Conservation (phyloP, 2,888 invertebrate species). For the Itoplectis maculator region DNA sequence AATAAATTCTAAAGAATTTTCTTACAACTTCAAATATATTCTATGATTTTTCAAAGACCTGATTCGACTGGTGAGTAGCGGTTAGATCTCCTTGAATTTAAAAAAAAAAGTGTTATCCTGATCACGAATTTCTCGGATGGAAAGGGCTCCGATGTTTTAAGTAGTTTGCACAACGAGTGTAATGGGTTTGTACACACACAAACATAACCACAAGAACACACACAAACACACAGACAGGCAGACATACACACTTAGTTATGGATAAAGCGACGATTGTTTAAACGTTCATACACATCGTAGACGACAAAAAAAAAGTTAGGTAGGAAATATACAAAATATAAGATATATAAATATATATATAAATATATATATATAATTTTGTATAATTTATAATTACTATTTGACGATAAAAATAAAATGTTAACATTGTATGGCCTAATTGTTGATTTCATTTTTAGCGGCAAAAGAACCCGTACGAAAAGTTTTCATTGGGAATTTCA, state of each 20-base stretch:
- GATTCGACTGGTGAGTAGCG: too few relatives aligned
- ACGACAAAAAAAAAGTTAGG: slow-evolving; percentile 68
- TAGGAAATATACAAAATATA: slow-evolving; percentile 76
- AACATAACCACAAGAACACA: not conserved
- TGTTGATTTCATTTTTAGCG: slow-evolving; percentile 44
- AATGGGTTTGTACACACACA: slow-evolving; percentile 60
- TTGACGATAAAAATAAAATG: slow-evolving; percentile 78
- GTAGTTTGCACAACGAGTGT: slow-evolving; percentile 69
- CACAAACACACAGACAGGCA: slow-evolving; percentile 45
- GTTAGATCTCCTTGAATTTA: not conserved
- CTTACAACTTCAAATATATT: too few relatives aligned
- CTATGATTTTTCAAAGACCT: slow-evolving; percentile 10
- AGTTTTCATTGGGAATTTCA: not conserved
- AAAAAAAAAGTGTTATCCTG: slow-evolving; percentile 4
- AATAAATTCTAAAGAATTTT: too few relatives aligned
- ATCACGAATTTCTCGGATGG: slow-evolving; percentile 33
- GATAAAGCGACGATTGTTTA: slow-evolving; percentile 63
- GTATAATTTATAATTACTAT: slow-evolving; percentile 81
- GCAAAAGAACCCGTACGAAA: not conserved
- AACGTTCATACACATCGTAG: slow-evolving; percentile 64
- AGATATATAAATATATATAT: slow-evolving; percentile 71
- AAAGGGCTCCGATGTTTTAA: slow-evolving; percentile 58
- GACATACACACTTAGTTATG: slow-evolving; percentile 63
- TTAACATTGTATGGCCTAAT: slow-evolving; percentile 79
- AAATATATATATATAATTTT: slow-evolving; percentile 78